phyloP scores from a whole-genome alignment of 2,888 invertebrate genomes.

The Mythimna albipuncta region DNA sequence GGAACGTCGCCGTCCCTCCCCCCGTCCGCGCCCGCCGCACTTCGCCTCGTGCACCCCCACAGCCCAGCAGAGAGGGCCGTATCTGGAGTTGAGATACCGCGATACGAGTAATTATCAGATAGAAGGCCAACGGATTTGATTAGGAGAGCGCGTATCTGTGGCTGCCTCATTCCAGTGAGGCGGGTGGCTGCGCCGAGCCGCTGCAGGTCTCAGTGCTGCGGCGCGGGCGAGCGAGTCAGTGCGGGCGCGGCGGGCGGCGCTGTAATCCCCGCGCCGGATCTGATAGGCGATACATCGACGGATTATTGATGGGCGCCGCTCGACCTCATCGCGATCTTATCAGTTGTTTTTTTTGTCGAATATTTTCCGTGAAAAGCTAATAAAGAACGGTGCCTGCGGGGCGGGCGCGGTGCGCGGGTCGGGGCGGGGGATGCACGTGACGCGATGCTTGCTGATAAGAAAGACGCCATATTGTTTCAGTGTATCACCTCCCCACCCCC shows the following conservation, averaged over 20 bases:
- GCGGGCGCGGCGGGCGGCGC: constrained; percentile 7
- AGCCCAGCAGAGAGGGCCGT: constrained; percentile 63
- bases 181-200: constrained; percentile 63
- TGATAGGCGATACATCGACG: constrained; percentile 76
- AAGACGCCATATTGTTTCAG: constrained; percentile 87
- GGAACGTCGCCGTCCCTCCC: constrained; percentile 69
- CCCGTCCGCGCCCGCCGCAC: constrained; percentile 38
- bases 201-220: neutral
- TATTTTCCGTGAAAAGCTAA: constrained; percentile 88
- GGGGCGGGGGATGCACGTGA: constrained; percentile 74
- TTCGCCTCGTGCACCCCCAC: constrained; percentile 44
- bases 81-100: constrained; percentile 81
- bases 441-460: constrained; percentile 79
- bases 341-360: constrained; percentile 86
- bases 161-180: constrained; percentile 76
- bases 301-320: constrained; percentile 86
- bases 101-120: constrained; percentile 88
- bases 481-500: constrained; percentile 36
- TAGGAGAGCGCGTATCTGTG: constrained; percentile 81
- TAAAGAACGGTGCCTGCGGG: constrained; percentile 69
- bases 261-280: constrained; percentile 69
- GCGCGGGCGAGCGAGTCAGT: neutral
- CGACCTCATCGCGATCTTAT: constrained; percentile 87
- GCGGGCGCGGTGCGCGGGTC: constrained; percentile 58
- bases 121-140: constrained; percentile 86